phyloP scores from a whole-genome alignment of 1,140 invertebrate species.

The Scaptomyza pallida region DNA sequence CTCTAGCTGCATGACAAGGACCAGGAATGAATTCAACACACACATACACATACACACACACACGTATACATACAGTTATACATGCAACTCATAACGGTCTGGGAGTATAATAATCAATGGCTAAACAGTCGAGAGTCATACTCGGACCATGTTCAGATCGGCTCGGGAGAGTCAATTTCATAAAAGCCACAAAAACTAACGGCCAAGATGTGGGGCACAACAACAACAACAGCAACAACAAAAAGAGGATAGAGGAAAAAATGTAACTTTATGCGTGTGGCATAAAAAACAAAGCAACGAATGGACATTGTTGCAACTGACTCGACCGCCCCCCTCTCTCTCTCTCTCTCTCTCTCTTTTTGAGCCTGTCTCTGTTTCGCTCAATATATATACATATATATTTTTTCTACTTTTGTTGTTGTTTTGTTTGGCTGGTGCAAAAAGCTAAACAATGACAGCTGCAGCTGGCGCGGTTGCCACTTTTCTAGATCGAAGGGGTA shows the following conservation, averaged over 20 bases:
- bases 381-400: slow-evolving; percentile 19
- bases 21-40: background rate
- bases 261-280: slow-evolving; percentile 64
- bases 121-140: slow-evolving; percentile 31
- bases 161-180: slow-evolving; percentile 21
- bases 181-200: slow-evolving; percentile 42
- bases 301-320: slow-evolving; percentile 19
- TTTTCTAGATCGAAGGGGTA: background rate
- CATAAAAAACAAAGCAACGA: slow-evolving; percentile 20
- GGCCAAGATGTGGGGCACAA: slow-evolving; percentile 8
- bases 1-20: background rate
- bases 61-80: background rate
- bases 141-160: slow-evolving; percentile 11
- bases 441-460: slow-evolving; percentile 78
- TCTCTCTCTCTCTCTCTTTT: no score
- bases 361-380: no score
- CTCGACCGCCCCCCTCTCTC: background rate
- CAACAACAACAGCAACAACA: no score
- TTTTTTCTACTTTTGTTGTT: slow-evolving; percentile 28
- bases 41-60: background rate
- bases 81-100: slow-evolving; percentile 31
- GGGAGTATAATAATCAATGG: slow-evolving; percentile 41
- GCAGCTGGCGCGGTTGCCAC: slow-evolving; percentile 66
- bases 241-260: slow-evolving; percentile 29
- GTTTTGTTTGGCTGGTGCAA: slow-evolving; percentile 43